Evolutionary conservation across 1,140 invertebrate genomes (phyloP).

Genomic region (Megathymus violae): DNA sequence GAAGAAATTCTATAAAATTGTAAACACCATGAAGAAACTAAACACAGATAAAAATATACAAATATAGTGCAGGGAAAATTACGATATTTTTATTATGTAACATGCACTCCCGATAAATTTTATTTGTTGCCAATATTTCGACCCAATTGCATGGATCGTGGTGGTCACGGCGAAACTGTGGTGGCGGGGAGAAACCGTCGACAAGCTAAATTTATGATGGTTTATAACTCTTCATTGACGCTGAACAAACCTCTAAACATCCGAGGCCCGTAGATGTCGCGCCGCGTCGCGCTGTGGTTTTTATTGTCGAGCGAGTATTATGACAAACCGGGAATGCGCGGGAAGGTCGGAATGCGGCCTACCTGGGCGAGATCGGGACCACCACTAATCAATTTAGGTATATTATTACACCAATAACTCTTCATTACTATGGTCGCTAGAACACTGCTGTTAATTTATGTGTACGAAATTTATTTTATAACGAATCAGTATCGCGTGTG

Average conservation of each 20-base stretch:
- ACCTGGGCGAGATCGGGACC: slow-evolving; percentile 76
- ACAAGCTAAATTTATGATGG: too few species aligned
- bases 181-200: too few species aligned
- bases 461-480: slow-evolving; percentile 54
- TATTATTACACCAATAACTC: slow-evolving; percentile 79
- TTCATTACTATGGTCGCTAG: slow-evolving; percentile 66
- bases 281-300: slow-evolving; percentile 24
- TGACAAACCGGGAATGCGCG: slow-evolving; percentile 47
- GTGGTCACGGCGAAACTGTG: too few species aligned
- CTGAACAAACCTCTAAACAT: slow-evolving; percentile 3
- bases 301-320: slow-evolving; percentile 42
- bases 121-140: too few species aligned
- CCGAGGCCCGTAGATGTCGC: slow-evolving; percentile 17
- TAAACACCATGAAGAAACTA: too few species aligned
- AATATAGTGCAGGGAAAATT: too few species aligned
- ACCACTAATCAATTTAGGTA: slow-evolving; percentile 82
- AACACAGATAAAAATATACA: too few species aligned
- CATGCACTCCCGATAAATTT: too few species aligned
- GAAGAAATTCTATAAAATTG: too few species aligned
- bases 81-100: too few species aligned
- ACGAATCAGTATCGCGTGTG: neutral
- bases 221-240: neutral
- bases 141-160: too few species aligned
- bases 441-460: slow-evolving; percentile 44
- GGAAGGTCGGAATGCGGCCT: slow-evolving; percentile 72